Evolutionary conservation across 2,113 vertebrate genomes (phyloP).

Genomic region (Morone saxatilis): DNA sequence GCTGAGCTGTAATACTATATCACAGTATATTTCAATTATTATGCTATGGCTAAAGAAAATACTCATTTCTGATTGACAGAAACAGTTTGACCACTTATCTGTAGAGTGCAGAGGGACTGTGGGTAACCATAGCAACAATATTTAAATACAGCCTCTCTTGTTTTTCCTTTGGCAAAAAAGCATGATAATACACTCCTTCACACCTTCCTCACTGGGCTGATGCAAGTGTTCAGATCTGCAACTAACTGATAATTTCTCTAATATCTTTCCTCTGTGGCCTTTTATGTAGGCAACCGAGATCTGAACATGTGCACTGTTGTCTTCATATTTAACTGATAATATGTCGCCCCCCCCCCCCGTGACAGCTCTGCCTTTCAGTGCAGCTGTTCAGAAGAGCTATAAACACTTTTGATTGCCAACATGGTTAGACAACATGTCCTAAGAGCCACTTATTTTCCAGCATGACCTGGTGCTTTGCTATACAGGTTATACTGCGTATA

Average conservation of each 20-base stretch:
- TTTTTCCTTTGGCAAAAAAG: not conserved
- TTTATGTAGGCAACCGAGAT: not conserved
- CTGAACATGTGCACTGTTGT: not conserved
- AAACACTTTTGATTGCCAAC: too few relatives aligned
- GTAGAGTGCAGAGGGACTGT: not conserved
- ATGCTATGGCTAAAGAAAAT: not conserved
- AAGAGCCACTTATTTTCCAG: too few relatives aligned
- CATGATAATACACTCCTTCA: not conserved
- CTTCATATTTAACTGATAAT: too few relatives aligned
- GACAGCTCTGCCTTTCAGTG: too few relatives aligned
- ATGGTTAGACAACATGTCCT: too few relatives aligned
- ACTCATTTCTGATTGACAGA: not conserved
- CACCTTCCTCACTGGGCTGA: not conserved
- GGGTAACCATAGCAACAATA: constrained; percentile 30
- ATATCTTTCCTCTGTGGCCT: too few relatives aligned
- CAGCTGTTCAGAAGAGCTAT: too few relatives aligned
- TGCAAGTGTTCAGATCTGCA: not conserved
- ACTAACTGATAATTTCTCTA: not conserved
- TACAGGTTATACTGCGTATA: too few relatives aligned
- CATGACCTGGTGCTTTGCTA: too few relatives aligned
- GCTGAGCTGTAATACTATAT: not conserved
- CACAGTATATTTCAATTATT: not conserved
- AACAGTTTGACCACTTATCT: not conserved
- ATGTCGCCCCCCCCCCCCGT: too few relatives aligned
- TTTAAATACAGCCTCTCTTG: constrained; percentile 1